A percentile compares a stretch with the other conserved stretches of the same genome.
Conservation (phyloP, 2,797 vertebrate species). For the Anguilla marmorata region DNA sequence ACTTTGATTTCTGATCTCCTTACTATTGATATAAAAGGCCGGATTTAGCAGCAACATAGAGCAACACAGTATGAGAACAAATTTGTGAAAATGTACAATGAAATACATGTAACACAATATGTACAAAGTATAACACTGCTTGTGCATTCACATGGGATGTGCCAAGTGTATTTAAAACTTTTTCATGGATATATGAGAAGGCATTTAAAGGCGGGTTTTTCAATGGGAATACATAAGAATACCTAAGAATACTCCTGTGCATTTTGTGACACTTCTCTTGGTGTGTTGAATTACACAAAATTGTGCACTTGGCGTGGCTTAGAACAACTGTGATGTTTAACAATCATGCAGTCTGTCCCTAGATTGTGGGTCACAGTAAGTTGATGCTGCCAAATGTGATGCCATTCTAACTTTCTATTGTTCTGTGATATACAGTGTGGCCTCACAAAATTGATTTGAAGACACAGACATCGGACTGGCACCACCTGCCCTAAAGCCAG, state of each 20-base stretch:
- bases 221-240: background rate
- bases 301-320: background rate
- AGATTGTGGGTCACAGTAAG: background rate
- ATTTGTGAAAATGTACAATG: background rate
- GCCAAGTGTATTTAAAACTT: background rate
- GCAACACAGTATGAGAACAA: background rate
- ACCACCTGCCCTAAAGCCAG: background rate
- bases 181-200: too few relatives aligned
- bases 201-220: background rate
- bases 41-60: background rate
- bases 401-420: background rate
- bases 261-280: background rate
- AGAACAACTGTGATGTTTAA: background rate
- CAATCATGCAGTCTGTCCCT: background rate
- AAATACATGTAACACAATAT: background rate
- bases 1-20: constrained; percentile 2
- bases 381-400: too few relatives aligned
- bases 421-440: background rate
- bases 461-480: background rate
- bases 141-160: background rate
- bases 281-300: background rate
- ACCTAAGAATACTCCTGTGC: background rate
- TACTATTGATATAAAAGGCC: background rate
- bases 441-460: background rate
- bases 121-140: background rate